Evolutionary conservation across 2,113 vertebrate species (phyloP).

Genomic region (Rhipidura dahli): DNA sequence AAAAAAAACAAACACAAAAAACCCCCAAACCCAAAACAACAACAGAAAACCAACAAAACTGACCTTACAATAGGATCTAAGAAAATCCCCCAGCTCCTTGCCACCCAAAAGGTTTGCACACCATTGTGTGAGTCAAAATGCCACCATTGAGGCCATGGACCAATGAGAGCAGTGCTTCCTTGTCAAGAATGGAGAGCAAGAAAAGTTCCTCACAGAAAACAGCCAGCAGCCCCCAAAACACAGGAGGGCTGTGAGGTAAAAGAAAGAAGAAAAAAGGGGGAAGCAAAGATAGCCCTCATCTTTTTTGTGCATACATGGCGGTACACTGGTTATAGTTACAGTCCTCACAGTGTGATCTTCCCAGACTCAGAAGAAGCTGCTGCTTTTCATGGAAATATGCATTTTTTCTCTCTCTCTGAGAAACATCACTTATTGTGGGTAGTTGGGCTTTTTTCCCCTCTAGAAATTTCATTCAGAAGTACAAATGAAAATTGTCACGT

Average conservation of each 20-base stretch:
- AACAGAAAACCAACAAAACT: neutral
- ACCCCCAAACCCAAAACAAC: neutral
- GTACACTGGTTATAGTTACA: neutral
- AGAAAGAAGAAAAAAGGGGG: fast-evolving
- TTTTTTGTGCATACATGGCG: neutral
- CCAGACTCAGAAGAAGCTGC: neutral
- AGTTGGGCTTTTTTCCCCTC: neutral
- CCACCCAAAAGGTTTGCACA: neutral
- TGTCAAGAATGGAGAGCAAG: neutral
- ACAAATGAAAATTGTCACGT: neutral
- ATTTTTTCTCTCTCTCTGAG: neutral
- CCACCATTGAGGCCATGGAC: fast-evolving
- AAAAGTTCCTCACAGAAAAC: neutral
- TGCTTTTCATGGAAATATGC: neutral
- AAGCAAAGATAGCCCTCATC: neutral
- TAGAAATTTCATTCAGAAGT: neutral
- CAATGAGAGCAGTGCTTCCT: neutral
- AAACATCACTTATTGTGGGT: neutral
- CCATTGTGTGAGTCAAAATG: fast-evolving
- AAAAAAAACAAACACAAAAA: neutral
- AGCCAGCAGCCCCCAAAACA: neutral
- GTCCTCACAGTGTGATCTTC: neutral
- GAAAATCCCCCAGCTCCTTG: neutral
- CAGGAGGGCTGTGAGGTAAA: neutral
- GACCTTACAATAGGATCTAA: neutral